Percentiles rank a stretch among this genome's conserved stretches.
Evolutionary conservation across 2,113 vertebrate genomes (phyloP).

Genomic region (Pelecanus crispus): DNA sequence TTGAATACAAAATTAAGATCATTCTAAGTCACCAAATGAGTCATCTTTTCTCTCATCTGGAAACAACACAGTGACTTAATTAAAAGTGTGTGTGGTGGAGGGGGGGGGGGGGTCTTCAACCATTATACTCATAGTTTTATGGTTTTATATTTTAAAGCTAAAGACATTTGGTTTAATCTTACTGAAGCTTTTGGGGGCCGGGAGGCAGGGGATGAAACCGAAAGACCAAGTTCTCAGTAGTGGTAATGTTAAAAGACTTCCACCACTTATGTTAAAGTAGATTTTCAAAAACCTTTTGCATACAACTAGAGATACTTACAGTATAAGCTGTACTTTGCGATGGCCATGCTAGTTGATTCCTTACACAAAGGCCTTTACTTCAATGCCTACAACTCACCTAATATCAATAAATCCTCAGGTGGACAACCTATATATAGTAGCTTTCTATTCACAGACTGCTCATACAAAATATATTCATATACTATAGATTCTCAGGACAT

Average conservation of each 20-base stretch:
- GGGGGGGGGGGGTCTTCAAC: neutral
- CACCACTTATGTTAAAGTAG: neutral
- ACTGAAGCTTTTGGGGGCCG: neutral
- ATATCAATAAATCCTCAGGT: neutral
- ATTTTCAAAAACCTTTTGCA: neutral
- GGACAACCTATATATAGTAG: neutral
- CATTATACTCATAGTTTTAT: neutral
- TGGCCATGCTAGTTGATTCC: neutral
- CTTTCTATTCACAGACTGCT: neutral
- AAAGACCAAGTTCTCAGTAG: neutral
- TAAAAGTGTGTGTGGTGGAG: neutral
- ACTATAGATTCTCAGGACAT: neutral
- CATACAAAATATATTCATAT: neutral
- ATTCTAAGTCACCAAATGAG: neutral
- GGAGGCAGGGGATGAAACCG: neutral
- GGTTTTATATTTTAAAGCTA: neutral
- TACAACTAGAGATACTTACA: neutral
- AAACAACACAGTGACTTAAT: neutral
- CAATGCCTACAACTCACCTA: neutral
- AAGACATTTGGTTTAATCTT: neutral
- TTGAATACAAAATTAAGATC: neutral
- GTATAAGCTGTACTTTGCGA: neutral
- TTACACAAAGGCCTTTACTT: neutral
- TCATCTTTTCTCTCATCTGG: neutral
- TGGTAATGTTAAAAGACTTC: neutral